Evolutionary conservation across 1,140 invertebrate genomes (phyloP), one percentile per base, ranked within the genome.

Genomic region (Trigoniulus corallinus): DNA sequence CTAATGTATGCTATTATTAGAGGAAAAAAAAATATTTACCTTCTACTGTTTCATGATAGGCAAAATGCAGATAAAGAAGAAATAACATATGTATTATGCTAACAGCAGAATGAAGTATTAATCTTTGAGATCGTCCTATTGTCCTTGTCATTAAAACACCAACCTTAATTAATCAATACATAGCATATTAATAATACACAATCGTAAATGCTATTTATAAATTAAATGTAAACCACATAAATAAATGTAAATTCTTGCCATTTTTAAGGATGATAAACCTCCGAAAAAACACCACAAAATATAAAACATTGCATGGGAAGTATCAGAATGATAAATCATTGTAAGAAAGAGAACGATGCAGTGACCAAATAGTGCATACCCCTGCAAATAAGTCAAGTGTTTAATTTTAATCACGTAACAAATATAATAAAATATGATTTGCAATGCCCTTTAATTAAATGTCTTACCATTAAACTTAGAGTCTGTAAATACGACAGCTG

Each of bases 21-120:
- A n/a, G n/a, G n/a, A n/a, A n/a, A 27, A 24, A 23, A 51, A 47
- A 2, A 18, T 18, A 13, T 48, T 53, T 57, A 67, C 67, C 67
- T 67, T 67, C 64, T 39, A 69, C 67, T 54, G 67, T 61, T 42
- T 63, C 61, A 55, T 70, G 68, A 58, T 69, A 70, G 20, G 68
- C 68, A 61, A 70, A 70, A 58, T 70, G 68, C 48, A 70, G 52
- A 57, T 69, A 70, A 0, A 70, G 53, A 10, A 70, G 54, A 51
- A 68, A 69, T 1, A 65, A 51, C 18, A 70, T 56, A 54, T 70
- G 66, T 21, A 69, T 47, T 21, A 57, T 41, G 10, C 58, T 61
- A 7, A 68, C 51, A 23, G 53, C 46, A n/a, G 56, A 57, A 50
- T 61, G 61, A 0, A 69, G 55, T 47, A 67, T 55, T 40, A 69